Percentiles rank a stretch among this genome's conserved stretches.
Evolutionary conservation across 1,140 invertebrate genomes (phyloP).

Genomic region (Steinernema feltiae): DNA sequence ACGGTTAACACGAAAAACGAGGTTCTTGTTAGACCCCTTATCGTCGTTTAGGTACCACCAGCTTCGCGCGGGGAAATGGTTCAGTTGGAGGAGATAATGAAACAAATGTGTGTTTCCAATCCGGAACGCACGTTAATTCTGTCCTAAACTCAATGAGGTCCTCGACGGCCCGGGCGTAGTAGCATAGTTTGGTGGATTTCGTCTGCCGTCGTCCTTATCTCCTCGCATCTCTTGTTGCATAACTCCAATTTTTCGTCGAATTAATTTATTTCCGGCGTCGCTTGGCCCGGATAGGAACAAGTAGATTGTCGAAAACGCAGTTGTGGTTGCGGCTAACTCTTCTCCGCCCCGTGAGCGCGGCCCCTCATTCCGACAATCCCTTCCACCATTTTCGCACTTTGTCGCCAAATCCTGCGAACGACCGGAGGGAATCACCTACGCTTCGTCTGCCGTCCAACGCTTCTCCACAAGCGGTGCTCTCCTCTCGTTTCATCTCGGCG

Average conservation of each 20-base stretch:
- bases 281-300: conserved; percentile 8
- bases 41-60: background rate
- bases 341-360: conserved; percentile 3
- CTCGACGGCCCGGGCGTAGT: background rate
- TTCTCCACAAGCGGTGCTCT: background rate
- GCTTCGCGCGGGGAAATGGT: no score
- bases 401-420: conserved; percentile 3
- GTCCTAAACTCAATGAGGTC: background rate
- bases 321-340: conserved; percentile 8
- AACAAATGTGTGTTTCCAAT: background rate
- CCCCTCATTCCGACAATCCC: conserved; percentile 4
- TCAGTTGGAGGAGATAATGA: no score
- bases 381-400: conserved; percentile 14
- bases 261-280: conserved; percentile 13
- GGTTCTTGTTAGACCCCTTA: background rate
- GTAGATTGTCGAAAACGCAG: conserved; percentile 11
- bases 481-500: no score
- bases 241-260: conserved; percentile 14
- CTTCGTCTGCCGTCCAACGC: background rate
- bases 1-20: background rate
- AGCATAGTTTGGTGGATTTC: background rate
- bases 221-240: conserved; percentile 12
- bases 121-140: background rate
- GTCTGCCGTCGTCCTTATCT: conserved; percentile 3
- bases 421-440: background rate